Evolutionary conservation across 2,888 invertebrate species (phyloP).

Genomic region (Ochropleura plecta): DNA sequence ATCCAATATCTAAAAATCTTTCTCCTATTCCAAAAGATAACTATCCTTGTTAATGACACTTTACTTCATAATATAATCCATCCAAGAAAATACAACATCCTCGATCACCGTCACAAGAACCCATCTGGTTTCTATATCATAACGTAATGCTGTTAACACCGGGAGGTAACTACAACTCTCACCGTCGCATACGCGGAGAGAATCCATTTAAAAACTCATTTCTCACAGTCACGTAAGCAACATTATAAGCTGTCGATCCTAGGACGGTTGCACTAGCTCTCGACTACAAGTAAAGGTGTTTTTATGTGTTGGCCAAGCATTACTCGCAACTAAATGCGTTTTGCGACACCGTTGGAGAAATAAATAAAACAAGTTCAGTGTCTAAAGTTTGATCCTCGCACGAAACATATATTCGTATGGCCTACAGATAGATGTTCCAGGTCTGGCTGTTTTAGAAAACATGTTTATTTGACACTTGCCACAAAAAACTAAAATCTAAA

Average conservation of each 20-base stretch:
- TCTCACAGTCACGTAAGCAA: constrained; percentile 80
- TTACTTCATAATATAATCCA: neutral
- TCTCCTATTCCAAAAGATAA: neutral
- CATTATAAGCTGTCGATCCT: constrained; percentile 80
- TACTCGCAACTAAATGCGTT: neutral
- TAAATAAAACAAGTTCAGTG: no score
- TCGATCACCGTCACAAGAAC: constrained; percentile 29
- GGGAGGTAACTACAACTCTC: constrained; percentile 32
- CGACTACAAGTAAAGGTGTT: constrained; percentile 17
- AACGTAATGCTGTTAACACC: constrained; percentile 39
- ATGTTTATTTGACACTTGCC: no score
- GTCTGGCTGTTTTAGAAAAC: no score
- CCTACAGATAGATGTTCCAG: no score
- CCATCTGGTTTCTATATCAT: constrained; percentile 22
- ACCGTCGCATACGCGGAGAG: constrained; percentile 69
- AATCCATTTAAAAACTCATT: constrained; percentile 87
- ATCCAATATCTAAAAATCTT: no score
- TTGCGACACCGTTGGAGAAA: neutral
- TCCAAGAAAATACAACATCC: neutral
- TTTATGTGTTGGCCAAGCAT: neutral
- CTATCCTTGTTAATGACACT: neutral
- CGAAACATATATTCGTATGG: no score
- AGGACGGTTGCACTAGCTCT: constrained; percentile 32
- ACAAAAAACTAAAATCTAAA: no score
- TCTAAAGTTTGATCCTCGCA: no score